phyloP scores from a whole-genome alignment of 2,113 vertebrate species.

The Danionella cerebrum region DNA sequence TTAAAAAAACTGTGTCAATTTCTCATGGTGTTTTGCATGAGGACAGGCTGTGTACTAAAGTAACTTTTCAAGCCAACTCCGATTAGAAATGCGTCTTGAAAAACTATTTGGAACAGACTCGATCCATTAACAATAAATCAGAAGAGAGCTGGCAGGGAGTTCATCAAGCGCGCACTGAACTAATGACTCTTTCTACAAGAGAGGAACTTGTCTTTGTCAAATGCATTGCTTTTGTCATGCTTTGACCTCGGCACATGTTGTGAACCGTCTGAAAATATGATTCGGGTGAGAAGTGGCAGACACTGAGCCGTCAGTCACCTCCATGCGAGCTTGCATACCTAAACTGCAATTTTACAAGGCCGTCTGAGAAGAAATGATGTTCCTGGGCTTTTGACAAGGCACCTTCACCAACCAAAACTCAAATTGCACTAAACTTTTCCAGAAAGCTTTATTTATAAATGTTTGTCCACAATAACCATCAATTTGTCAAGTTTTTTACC shows the following conservation, averaged over 20 bases:
- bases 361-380: neutral
- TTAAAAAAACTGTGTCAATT: neutral
- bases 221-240: neutral
- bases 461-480: neutral
- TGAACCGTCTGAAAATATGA: neutral
- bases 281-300: neutral
- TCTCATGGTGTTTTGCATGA: neutral
- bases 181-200: neutral
- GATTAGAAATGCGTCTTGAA: neutral
- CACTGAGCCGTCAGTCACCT: neutral
- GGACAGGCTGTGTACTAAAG: neutral
- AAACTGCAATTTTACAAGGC: slow-evolving; percentile 5
- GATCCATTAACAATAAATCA: neutral
- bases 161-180: neutral
- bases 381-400: neutral
- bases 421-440: slow-evolving; percentile 29
- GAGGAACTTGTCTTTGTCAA: neutral
- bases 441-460: neutral
- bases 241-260: neutral
- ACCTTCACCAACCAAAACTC: neutral
- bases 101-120: neutral
- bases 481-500: neutral
- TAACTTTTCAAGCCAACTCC: neutral
- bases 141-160: neutral
- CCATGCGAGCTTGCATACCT: slow-evolving; percentile 2